Conservation (phyloP, 2,797 vertebrate species). For the Novumbra hubbsi region DNA sequence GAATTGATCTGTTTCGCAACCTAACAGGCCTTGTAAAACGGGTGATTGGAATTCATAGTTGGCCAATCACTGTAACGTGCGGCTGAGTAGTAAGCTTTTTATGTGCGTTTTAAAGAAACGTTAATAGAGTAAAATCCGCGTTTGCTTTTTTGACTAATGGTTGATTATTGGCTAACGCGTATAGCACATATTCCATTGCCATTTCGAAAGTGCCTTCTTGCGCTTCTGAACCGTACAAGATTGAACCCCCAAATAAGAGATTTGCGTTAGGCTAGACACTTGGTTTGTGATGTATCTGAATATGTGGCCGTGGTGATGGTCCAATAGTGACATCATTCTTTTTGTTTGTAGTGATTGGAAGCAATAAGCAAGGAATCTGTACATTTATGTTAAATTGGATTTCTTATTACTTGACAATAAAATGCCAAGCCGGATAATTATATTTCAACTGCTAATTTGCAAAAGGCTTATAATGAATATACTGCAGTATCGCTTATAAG, state of each 20-base stretch:
- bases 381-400: conserved; percentile 39
- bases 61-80: background rate
- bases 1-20: background rate
- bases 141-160: background rate
- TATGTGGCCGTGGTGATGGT: conserved; percentile 9
- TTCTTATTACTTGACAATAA: conserved; percentile 28
- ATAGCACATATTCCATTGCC: background rate
- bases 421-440: background rate
- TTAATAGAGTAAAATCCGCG: background rate
- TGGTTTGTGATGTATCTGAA: background rate
- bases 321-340: background rate
- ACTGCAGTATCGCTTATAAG: conserved; percentile 24
- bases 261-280: background rate
- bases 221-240: background rate
- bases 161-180: background rate
- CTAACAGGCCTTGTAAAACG: background rate
- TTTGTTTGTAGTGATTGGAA: background rate
- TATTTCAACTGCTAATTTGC: too few species aligned
- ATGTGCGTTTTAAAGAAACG: background rate
- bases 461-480: background rate
- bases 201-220: background rate
- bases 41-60: background rate
- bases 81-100: too few species aligned
- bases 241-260: background rate
- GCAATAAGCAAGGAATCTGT: conserved; percentile 12